Base-by-base conservation (phyloP, 2,797 vertebrate species). In the Dipus sagitta region DNA sequence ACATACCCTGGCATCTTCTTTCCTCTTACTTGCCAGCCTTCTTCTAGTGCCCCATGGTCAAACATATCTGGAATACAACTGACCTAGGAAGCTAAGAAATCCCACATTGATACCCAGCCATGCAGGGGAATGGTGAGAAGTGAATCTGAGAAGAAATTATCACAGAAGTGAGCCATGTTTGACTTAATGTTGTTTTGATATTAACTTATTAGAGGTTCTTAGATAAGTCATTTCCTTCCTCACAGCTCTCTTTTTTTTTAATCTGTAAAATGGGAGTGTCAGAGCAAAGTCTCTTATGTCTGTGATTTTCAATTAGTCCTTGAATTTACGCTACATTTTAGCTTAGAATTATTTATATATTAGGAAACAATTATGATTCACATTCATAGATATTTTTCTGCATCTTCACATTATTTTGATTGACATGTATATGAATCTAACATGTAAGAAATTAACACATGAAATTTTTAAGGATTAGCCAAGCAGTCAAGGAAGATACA, bases 301-400 rank as follows among this genome's bases (percentile, higher is more conserved):
- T 23, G 38, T 62, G n/a, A 86, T 67, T 87, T 52, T 74, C 52
- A 15, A 42, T 28, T 82, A 76, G 68, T 78, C 52, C 58, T 86
- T 92, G 38, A 72, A 52, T 65, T 93, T 62, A 30, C 28, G 72
- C 58, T 13, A 23, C 34, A 67, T 81, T 84, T 91, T 82, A 74
- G 62, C 62, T 77, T 47, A 64, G 60, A 87, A 91, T 52, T 18
- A n/a, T 68, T 81, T 91, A 32, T 74, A 15, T 11, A 54, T 68
- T n/a, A 85, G 54, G 62, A 89, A 90, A 81, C 80, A 20, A 82
- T 9, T 52, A 38, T n/a, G 34, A 26, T 67, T 54, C 65, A 38
- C 13, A 58, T 20, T 91, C 80, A 83, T 65, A 62, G 7, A 34
- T 74, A 24, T n/a, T 78, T 87, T 83, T 65, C 28, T 82, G 77